Evolutionary conservation across 2,888 invertebrate genomes (phyloP), one percentile per base, ranked within the genome.

Genomic region (Hypena proboscidalis): DNA sequence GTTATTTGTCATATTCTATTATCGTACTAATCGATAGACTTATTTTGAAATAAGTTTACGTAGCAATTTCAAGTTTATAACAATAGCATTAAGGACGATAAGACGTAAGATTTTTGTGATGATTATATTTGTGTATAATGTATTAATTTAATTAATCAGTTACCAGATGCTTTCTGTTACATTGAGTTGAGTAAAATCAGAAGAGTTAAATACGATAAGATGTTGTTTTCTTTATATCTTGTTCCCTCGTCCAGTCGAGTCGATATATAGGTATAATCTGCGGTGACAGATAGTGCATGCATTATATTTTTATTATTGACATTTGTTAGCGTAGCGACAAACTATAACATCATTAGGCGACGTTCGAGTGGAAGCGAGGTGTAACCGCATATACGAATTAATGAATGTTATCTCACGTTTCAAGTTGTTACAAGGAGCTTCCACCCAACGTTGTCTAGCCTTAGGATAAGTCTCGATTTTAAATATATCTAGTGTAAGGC

Each of bases 1-100:
- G 89, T 90, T 90, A 90, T 88, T 87, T 87, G 85, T 82, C 85
- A 83, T 85, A 83, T 83, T 86, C 78, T 85, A 85, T 85, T 83
- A 82, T 80, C 74, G 79, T 81, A 85, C 67, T 82, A 80, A 80
- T 85, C 77, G 77, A 84, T 86, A 82, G 79, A 84, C 81, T 87
- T 88, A 83, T 87, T 85, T 83, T 82, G 67, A 78, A 82, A 83
- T 87, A 84, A 85, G 82, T 85, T 85, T 73, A 81, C 61, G 85
- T 86, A 85, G 85, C 58, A 77, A 80, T 82, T 85, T 81, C 76
- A 78, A 82, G 77, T 85, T 86, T 82, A 77, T 79, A 80, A 81
- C 77, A 75, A 71, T 84, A 85, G 74, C 50, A 29, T 37, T 83
- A 84, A 85, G 77, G 56, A 68, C 48, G 53, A 76, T 78, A 74